These are phyloP conservation scores for Larimichthys polyactis DNA, from an alignment of 2,113 vertebrate species.

Conservation along the genomic window DNA sequence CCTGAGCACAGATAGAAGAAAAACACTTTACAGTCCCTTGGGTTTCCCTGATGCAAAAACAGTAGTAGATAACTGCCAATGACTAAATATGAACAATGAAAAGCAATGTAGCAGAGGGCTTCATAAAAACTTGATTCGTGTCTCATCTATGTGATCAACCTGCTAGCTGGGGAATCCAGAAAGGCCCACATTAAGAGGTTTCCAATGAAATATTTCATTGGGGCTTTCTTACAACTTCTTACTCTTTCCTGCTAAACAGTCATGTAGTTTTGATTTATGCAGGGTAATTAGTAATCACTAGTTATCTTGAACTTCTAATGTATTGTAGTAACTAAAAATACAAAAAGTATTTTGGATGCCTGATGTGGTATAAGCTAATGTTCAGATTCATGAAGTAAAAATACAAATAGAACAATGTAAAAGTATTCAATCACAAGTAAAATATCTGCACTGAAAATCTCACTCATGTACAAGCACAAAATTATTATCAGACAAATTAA, in stretches of 20 bases:
- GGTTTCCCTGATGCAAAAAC: conserved; percentile 54
- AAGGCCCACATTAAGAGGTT: conserved; percentile 2
- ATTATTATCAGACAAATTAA: background rate
- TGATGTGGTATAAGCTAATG: background rate
- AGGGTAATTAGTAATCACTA: background rate
- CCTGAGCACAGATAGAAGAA: conserved; percentile 18
- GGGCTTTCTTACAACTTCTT: background rate
- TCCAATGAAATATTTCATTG: conserved; percentile 22
- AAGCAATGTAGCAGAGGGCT: background rate
- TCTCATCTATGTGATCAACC: background rate
- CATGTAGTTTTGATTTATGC: conserved; percentile 1
- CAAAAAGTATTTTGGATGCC: background rate
- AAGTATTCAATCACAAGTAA: background rate
- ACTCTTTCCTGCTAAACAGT: conserved; percentile 3
- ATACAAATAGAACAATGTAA: background rate
- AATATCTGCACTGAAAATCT: background rate
- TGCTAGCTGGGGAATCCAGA: background rate
- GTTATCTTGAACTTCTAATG: background rate
- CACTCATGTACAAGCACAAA: background rate
- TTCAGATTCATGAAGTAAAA: background rate
- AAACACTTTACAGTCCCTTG: conserved; percentile 1
- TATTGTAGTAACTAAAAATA: background rate
- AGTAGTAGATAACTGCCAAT: conserved; percentile 14
- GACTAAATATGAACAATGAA: conserved; percentile 14
- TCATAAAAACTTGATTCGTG: background rate